A percentile compares a stretch with the other conserved stretches of the same genome.
Evolutionary conservation across 2,888 invertebrate species (phyloP).

Genomic region (Tethea ocularis): DNA sequence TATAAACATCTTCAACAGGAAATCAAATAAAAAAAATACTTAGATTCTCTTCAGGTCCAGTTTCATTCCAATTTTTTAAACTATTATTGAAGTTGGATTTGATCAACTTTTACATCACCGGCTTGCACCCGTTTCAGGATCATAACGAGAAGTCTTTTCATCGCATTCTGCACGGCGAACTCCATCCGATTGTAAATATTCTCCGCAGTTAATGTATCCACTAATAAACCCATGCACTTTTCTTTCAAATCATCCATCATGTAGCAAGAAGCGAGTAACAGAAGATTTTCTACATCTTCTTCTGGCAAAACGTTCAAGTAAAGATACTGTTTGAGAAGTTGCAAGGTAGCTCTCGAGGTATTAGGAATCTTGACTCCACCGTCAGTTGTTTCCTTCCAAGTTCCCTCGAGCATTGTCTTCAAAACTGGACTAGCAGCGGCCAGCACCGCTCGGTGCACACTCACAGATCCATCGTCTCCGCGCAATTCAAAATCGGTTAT

Average conservation of each 20-base stretch:
- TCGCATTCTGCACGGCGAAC: constrained; percentile 5
- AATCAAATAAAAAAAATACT: too few relatives aligned
- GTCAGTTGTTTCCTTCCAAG: constrained; percentile 1
- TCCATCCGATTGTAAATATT: neutral
- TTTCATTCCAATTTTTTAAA: too few relatives aligned
- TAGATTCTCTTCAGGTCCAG: too few relatives aligned
- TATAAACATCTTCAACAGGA: too few relatives aligned
- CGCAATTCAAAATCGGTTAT: too few relatives aligned
- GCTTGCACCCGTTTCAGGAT: constrained; percentile 4
- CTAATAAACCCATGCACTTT: neutral
- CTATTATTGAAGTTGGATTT: too few relatives aligned
- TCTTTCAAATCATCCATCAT: constrained; percentile 9
- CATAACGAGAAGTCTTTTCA: neutral
- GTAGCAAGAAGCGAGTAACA: neutral
- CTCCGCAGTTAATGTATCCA: neutral
- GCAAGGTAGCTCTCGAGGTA: neutral
- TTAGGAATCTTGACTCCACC: neutral
- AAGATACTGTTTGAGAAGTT: too few relatives aligned
- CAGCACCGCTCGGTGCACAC: constrained; percentile 13
- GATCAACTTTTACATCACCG: neutral
- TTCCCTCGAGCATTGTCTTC: constrained; percentile 8
- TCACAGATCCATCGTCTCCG: constrained; percentile 9
- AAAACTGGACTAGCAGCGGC: constrained; percentile 15
- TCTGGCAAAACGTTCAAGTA: too few relatives aligned
- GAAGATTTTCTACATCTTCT: too few relatives aligned